phyloP scores from a whole-genome alignment of 2,113 vertebrate genomes.

The Stegostoma tigrinum region DNA sequence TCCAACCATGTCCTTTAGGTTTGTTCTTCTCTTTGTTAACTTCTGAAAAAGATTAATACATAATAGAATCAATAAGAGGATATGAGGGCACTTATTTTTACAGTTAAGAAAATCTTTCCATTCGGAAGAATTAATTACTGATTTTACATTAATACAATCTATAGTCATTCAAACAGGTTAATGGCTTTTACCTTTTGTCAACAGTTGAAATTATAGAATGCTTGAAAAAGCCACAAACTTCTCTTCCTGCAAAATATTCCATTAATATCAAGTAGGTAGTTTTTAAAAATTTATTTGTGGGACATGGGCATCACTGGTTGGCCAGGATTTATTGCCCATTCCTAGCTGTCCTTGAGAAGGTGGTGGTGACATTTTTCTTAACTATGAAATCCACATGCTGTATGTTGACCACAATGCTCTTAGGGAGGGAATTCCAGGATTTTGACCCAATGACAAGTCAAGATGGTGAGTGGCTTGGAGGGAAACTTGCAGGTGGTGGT shows the following conservation, averaged over 20 bases:
- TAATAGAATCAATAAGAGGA: not conserved
- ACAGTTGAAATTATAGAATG: not conserved
- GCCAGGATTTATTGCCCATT: no score
- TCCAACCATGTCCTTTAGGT: conserved; percentile 42
- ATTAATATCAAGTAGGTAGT: not conserved
- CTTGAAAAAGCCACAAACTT: not conserved
- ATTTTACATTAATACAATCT: not conserved
- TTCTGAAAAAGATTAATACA: conserved; percentile 50
- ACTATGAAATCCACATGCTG: no score
- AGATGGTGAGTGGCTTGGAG: no score
- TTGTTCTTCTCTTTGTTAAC: conserved; percentile 59
- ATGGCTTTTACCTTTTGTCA: not conserved
- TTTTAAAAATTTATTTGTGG: no score
- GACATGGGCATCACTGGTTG: no score
- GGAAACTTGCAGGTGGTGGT: no score
- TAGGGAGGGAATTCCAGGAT: no score
- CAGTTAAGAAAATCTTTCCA: not conserved
- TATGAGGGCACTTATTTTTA: not conserved
- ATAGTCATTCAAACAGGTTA: not conserved
- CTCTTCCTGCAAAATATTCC: not conserved
- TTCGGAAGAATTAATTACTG: not conserved
- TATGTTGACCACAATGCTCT: no score
- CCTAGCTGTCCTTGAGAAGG: no score
- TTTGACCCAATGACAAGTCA: no score
- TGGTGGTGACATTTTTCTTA: no score